These are phyloP conservation scores for Lottia gigantea DNA, from an alignment of 2,888 invertebrate species.

Conservation along the genomic window DNA sequence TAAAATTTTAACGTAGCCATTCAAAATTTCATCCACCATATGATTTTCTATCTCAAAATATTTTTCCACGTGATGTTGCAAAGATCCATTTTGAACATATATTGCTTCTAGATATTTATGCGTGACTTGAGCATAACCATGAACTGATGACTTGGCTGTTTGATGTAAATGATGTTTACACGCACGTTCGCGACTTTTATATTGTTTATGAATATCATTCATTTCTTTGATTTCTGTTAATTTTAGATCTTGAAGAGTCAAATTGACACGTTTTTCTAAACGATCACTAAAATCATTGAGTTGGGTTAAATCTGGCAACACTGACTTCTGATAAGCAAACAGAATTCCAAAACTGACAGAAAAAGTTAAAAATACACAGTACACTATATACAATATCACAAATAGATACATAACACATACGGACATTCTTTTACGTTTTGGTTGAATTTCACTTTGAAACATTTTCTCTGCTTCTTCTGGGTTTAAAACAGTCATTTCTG, in stretches of 20 bases:
- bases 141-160: slow-evolving; percentile 36
- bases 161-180: slow-evolving; percentile 50
- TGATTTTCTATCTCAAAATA: slow-evolving; percentile 36
- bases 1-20: slow-evolving; percentile 47
- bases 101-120: slow-evolving; percentile 34
- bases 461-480: slow-evolving; percentile 33
- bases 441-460: background rate
- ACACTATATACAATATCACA: slow-evolving; percentile 49
- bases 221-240: slow-evolving; percentile 47
- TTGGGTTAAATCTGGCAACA: slow-evolving; percentile 40
- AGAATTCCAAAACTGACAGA: slow-evolving; percentile 53
- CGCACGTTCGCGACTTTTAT: slow-evolving; percentile 46
- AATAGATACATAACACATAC: slow-evolving; percentile 41
- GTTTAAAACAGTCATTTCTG: slow-evolving; percentile 38
- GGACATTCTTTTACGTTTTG: slow-evolving; percentile 29
- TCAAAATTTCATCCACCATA: slow-evolving; percentile 37
- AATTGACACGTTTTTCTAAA: slow-evolving; percentile 45
- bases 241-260: slow-evolving; percentile 40
- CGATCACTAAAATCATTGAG: slow-evolving; percentile 47
- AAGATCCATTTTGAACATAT: slow-evolving; percentile 41
- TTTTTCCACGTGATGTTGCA: slow-evolving; percentile 33
- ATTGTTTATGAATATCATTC: slow-evolving; percentile 36
- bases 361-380: slow-evolving; percentile 58
- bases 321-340: slow-evolving; percentile 46
- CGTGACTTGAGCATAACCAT: slow-evolving; percentile 28